Base-by-base conservation (phyloP, 2,113 vertebrate species). In the Barnardius zonarius region DNA sequence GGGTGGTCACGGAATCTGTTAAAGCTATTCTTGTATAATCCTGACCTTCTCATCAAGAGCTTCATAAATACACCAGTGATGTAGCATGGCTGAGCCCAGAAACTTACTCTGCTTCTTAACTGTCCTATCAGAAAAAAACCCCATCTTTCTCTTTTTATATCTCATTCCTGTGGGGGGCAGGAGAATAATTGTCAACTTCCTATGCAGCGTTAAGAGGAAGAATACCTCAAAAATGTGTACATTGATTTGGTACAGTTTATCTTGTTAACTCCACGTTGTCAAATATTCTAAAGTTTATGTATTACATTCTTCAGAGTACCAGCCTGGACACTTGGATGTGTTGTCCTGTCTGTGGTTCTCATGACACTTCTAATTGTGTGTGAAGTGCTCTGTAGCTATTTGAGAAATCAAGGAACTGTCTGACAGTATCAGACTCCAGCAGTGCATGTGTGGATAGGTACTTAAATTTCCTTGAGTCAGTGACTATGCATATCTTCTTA, bases 121-220 rank as follows among this genome's bases (percentile, higher is more conserved):
- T 83, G 22, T n/a, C 33, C n/a, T 76, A 7, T 59, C 49, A 37
- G 57, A 86, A 76, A 64, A 51, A 78, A 41, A 2, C 2, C 10
- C 8, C 57, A n/a, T 31, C 33, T 54, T 52, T 64, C 17, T 59
- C 9, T 52, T 67, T 84, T 51, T 72, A 37, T 44, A 62, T 44
- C 62, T 75, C 4, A 9, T 76, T 92, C 57, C 55, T 57, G 2
- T 3, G n/a, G 63, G 52, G 66, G 91, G 74, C 77, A 85, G 57
- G 66, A 82, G 66, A 84, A 69, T 66, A 51, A 41, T 80, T 88
- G 83, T 67, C 37, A 91, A 83, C 37, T 86, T 94, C 80, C 95
- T 95, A 86, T 89, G 95, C 95, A 96, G 96, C 39, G 46, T 78
- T 89, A 92, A 92, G 91, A 88, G 79, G 94, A 93, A 13, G 31